Evolutionary conservation across 2,797 vertebrate genomes (phyloP), one percentile per base, ranked within the genome.

Genomic region (Danio aesculapii): DNA sequence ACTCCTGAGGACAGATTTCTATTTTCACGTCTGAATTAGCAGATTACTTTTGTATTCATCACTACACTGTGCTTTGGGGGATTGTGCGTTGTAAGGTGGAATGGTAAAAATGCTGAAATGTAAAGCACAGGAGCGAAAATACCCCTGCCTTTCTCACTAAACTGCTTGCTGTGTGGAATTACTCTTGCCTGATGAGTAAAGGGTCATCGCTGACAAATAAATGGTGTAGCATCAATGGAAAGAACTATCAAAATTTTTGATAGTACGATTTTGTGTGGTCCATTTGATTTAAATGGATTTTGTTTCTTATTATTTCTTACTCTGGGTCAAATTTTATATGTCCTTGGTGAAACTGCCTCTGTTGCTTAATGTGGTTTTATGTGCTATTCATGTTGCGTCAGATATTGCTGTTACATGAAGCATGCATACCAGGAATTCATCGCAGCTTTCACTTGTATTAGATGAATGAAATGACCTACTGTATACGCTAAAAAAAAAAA

Each of bases 361-460:
- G 57, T 69, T 61, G 52, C 74, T 21, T 64, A 75, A 55, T 75
- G 62, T 53, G 41, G 10, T 41, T 52, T n/a, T n/a, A 62, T 75
- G 41, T 73, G 11, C 47, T 77, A 49, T 68, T 30, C 21, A 69
- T 41, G 57, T 43, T 17, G 53, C 21, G 49, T 77, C 53, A 68
- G 64, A 13, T 49, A 46, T 61, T 59, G 64, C 13, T 17, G 55
- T 61, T 50, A 39, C 2, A 39, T 78, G 19, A 69, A 17, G 55
- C 46, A 69, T 61, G 55, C 16, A 50, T 67, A 17, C 21, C 21
- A 46, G 43, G 52, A 68, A 49, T 17, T 39, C 63, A 58, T 77
- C 58, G 55, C 50, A 77, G 44, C 11, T 43, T 47, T 50, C 11
- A 49, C 44, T 6, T 69, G 64, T 46, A 59, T 53, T 59, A 43